Evolutionary conservation across 2,888 invertebrate species (phyloP).

Genomic region (Kuschelorhynchus macadamiae): DNA sequence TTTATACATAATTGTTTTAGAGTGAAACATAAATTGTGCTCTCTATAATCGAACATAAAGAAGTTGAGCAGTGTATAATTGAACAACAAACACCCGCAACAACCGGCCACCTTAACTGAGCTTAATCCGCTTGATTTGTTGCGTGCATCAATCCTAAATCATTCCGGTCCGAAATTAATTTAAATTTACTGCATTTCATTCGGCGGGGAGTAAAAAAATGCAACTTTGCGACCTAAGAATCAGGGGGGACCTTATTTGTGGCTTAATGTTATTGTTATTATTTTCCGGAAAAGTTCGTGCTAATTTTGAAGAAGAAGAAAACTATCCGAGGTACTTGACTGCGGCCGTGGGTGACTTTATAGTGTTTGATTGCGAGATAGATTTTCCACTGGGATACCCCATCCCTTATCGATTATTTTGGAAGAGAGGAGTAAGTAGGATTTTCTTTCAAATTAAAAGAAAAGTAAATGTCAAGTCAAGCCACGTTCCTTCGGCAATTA

Average conservation of each 20-base stretch:
- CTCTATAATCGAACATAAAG: no score
- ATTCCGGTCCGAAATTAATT: not conserved
- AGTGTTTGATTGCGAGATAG: slow-evolving; percentile 87
- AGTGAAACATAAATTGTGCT: no score
- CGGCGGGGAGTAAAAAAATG: slow-evolving; percentile 23
- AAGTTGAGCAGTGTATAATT: slow-evolving; percentile 28
- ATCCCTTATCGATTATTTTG: slow-evolving; percentile 91
- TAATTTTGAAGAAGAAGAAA: slow-evolving; percentile 46
- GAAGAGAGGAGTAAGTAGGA: slow-evolving; percentile 86
- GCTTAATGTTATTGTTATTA: slow-evolving; percentile 11
- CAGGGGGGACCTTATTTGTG: not conserved
- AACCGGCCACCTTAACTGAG: slow-evolving; percentile 39
- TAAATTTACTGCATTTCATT: slow-evolving; percentile 7
- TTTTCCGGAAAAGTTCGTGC: slow-evolving; percentile 1
- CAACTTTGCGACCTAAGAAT: slow-evolving; percentile 3
- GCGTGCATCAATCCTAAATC: slow-evolving; percentile 19
- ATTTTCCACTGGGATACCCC: slow-evolving; percentile 88
- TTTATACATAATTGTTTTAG: no score
- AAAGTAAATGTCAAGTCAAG: no score
- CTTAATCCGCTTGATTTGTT: slow-evolving; percentile 39
- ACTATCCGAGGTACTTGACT: slow-evolving; percentile 65
- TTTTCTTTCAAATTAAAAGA: no score
- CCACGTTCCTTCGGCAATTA: no score
- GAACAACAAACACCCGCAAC: not conserved
- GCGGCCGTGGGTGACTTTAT: slow-evolving; percentile 84